These are phyloP conservation scores for Torymus aiolomorphi DNA, from an alignment of 2,888 invertebrate species.

Conservation along the genomic window DNA sequence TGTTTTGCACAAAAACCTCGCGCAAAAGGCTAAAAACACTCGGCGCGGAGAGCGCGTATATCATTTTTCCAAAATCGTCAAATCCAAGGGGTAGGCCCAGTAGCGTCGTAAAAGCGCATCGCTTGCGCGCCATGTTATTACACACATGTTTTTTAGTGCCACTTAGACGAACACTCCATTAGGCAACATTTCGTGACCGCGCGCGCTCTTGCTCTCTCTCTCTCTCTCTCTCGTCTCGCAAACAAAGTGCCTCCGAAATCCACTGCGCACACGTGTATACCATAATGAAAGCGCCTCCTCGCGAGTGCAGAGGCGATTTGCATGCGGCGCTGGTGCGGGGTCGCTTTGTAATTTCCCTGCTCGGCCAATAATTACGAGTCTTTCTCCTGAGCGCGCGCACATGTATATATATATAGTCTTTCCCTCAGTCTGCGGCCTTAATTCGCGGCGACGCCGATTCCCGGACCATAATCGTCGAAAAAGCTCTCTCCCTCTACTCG, in stretches of 20 bases:
- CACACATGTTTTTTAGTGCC: no score
- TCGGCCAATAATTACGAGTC: constrained; percentile 35
- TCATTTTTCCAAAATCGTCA: no score
- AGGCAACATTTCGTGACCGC: constrained; percentile 15
- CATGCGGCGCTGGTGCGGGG: constrained; percentile 23
- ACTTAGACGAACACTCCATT: not conserved
- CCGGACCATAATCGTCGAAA: constrained; percentile 34
- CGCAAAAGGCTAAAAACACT: no score
- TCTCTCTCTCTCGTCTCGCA: not conserved
- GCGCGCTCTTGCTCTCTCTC: no score
- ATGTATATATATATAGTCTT: no score
- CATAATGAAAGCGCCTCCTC: constrained; percentile 33
- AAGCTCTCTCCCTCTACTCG: constrained; percentile 13
- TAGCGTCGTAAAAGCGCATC: no score
- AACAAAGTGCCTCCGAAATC: not conserved
- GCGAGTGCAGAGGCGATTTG: constrained; percentile 40
- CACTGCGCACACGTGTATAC: not conserved
- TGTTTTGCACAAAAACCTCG: no score
- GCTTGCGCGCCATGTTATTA: no score
- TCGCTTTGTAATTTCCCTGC: constrained; percentile 47
- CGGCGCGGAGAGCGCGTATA: no score
- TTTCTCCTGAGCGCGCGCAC: not conserved
- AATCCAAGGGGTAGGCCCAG: no score
- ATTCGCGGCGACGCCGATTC: constrained; percentile 7
- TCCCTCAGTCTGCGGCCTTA: not conserved